These are phyloP conservation scores for Proisotoma minuta DNA, from an alignment of 2,888 invertebrate genomes.

Conservation along the genomic window DNA sequence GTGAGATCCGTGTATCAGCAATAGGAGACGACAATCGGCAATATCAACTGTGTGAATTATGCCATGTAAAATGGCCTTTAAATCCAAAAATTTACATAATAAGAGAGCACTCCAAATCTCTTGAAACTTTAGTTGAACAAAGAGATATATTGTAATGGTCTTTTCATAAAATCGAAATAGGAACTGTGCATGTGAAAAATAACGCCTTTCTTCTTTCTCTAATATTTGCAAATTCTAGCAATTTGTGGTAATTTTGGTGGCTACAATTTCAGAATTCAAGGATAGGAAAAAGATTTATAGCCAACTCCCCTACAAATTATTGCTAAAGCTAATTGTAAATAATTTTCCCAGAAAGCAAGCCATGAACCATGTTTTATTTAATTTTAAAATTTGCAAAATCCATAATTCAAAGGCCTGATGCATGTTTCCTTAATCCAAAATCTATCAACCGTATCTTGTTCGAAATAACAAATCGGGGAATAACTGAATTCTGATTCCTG, in stretches of 20 bases:
- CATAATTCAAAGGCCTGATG: too few relatives aligned
- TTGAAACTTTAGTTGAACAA: not conserved
- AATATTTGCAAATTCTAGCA: not conserved
- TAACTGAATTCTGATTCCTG: not conserved
- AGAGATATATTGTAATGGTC: not conserved
- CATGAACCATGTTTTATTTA: too few relatives aligned
- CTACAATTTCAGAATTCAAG: too few relatives aligned
- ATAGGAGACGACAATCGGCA: not conserved
- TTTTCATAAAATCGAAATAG: not conserved
- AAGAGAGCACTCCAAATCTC: not conserved
- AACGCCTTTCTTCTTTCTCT: not conserved
- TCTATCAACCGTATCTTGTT: not conserved
- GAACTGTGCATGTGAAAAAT: not conserved
- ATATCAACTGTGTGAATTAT: not conserved
- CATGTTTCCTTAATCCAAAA: not conserved
- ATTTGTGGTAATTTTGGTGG: slow-evolving; percentile 1
- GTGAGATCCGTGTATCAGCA: too few relatives aligned
- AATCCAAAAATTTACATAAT: slow-evolving; percentile 6
- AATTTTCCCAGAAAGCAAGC: too few relatives aligned
- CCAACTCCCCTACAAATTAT: too few relatives aligned
- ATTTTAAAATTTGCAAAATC: too few relatives aligned
- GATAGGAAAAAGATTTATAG: too few relatives aligned
- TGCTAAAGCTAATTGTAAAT: too few relatives aligned
- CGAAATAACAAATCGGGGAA: slow-evolving; percentile 1
- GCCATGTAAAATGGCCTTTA: slow-evolving; percentile 1